Base-by-base conservation (phyloP, 2,113 vertebrate genomes). In the Catagonus wagneri region DNA sequence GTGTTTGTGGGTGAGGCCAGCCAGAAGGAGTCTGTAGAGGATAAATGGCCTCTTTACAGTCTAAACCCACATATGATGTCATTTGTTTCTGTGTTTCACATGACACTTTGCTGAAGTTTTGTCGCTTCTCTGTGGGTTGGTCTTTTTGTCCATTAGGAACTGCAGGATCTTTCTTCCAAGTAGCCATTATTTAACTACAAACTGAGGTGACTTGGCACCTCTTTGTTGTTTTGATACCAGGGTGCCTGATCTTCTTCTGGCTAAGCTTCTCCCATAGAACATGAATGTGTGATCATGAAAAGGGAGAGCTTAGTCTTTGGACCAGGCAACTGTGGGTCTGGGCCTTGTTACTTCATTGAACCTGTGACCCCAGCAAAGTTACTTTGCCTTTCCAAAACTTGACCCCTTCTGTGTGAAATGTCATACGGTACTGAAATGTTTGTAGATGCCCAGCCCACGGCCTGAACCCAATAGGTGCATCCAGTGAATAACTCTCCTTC, bases 21-120 rank as follows among this genome's bases (percentile, higher is more conserved):
- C n/a, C 71, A 15, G 32, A 66, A 83, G 23, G 36, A 50, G 13
- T 29, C 2, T 16, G 27, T 83, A 29, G 72, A n/a, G 27, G 23
- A 34, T 15, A 29, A 69, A 72, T 34, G 50, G 39, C 16, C 58
- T 79, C 75, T 68, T 60, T 36, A 32, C 4, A 44, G 6, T 20
- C 11, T 72, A 80, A 68, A 36, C 4, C 60, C 20, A 4, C 9
- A 5, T 8, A 52, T 0, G 0, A 0, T 32, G 13, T 25, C 52
- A 7, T 83, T 72, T 63, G 39, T 65, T 81, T 76, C 81, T 34
- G 1, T 56, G 17, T 61, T 87, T 92, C 17, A 3, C 52, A 12
- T 39, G 52, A n/a, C 7, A 60, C 0, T 68, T 79, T 32, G 14
- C 39, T 56, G 44, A 54, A 14, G 6, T 23, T 34, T 74, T n/a